Base-by-base conservation (phyloP, 2,797 vertebrate species). In the Delichon dasypus region DNA sequence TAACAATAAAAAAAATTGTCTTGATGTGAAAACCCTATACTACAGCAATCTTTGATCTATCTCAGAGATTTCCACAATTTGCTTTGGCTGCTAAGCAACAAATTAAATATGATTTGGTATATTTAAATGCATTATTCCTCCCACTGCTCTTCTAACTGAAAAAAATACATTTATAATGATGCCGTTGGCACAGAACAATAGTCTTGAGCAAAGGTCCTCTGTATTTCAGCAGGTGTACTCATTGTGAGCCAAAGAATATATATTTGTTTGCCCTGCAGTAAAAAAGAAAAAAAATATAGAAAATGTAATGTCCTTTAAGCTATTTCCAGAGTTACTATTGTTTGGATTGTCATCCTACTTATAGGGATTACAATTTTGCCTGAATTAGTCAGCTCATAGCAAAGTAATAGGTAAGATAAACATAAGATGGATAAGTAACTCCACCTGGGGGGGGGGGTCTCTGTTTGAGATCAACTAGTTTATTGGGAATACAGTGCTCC, bases 1-100 rank as follows among this genome's bases (percentile, higher is more conserved):
- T 13, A 66, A 80, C 16, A 77, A 82, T 32, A 86, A 72, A 72
- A 68, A 61, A 90, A 88, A 71, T 4, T 16, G 85, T 67, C 73
- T 44, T 78, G 20, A 96, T 94, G 57, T 64, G 29, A 93, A 96
- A 92, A 68, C 64, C 32, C 55, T 87, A 85, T 74, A 81, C 61
- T 74, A 94, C 17, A 90, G 83, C 30, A 78, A 53, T 61, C 86
- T 83, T 91, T 90, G 74, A 93, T 95, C 85, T 84, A 47, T 58
- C 76, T 94, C 77, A 68, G 65, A 93, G 61, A 96, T 90, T 94
- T 95, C 74, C 80, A 94, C 93, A 96, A 95, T 91, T 95, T 95
- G 85, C 92, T 96, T 94, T 81, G 88, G 95, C 96, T 97, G 97
- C 97, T 97, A 96, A 97, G 97, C 97, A 97, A 97, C 93, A 96